These are phyloP conservation scores for Drosophila baimaii DNA, from an alignment of 1,140 invertebrate genomes.

Conservation along the genomic window DNA sequence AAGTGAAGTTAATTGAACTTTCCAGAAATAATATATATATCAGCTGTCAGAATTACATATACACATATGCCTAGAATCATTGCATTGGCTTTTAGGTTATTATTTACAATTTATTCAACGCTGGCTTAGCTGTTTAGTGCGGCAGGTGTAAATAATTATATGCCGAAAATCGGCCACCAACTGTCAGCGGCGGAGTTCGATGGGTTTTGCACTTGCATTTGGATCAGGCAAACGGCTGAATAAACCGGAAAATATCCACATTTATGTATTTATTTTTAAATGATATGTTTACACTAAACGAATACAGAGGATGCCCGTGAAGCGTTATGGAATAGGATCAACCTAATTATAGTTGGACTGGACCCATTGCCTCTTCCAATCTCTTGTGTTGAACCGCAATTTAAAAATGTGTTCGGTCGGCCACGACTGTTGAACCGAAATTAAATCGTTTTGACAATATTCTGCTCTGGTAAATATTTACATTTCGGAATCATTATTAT, in stretches of 20 bases:
- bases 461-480: slow-evolving; percentile 33
- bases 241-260: slow-evolving; percentile 26
- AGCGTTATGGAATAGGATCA: slow-evolving; percentile 32
- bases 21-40: not conserved
- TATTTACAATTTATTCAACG: slow-evolving; percentile 63
- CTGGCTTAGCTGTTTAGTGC: slow-evolving; percentile 56
- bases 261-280: slow-evolving; percentile 38
- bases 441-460: slow-evolving; percentile 29
- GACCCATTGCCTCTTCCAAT: slow-evolving; percentile 5
- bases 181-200: slow-evolving; percentile 43
- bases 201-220: slow-evolving; percentile 43
- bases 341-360: slow-evolving; percentile 34
- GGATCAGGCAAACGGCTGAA: slow-evolving; percentile 19
- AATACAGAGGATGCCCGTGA: slow-evolving; percentile 18
- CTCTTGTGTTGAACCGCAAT: slow-evolving; percentile 8
- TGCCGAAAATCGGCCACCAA: slow-evolving; percentile 67
- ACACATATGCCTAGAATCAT: slow-evolving; percentile 10
- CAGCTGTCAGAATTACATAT: not conserved
- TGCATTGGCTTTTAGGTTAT: slow-evolving; percentile 44
- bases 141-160: slow-evolving; percentile 71
- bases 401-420: slow-evolving; percentile 15
- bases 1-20: not conserved
- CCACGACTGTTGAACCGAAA: slow-evolving; percentile 34
- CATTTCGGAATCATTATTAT: slow-evolving; percentile 59
- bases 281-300: slow-evolving; percentile 32